Conservation (phyloP, 2,888 invertebrate species). For the Sinotaia quadrata region DNA sequence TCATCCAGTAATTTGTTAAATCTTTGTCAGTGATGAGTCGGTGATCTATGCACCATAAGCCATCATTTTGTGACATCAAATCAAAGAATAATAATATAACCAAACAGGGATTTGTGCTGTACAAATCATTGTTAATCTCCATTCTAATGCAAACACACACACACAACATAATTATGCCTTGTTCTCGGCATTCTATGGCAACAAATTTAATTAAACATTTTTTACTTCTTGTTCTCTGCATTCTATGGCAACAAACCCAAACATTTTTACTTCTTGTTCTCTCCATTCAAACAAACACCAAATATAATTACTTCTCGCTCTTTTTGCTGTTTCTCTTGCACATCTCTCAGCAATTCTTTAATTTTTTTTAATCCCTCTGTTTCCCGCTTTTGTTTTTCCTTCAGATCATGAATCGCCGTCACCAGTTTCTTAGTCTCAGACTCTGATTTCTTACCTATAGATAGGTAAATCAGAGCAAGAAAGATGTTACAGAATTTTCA, state of each 20-base stretch:
- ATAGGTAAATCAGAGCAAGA: background rate
- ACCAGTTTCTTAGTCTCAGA: slow-evolving; percentile 65
- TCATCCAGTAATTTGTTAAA: no score
- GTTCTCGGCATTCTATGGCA: no score
- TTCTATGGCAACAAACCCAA: background rate
- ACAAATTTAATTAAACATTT: background rate
- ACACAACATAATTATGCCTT: no score
- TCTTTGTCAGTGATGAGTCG: no score
- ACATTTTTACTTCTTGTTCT: no score
- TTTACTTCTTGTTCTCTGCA: background rate
- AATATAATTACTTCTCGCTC: slow-evolving; percentile 61
- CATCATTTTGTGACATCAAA: no score
- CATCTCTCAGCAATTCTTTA: slow-evolving; percentile 58
- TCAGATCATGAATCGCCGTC: slow-evolving; percentile 64
- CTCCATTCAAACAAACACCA: background rate
- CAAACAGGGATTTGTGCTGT: no score
- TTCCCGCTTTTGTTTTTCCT: slow-evolving; percentile 63
- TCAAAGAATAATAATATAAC: no score
- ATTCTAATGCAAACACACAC: no score
- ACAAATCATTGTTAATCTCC: no score
- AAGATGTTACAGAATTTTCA: no score
- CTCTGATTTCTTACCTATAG: slow-evolving; percentile 48
- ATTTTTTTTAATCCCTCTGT: slow-evolving; percentile 61
- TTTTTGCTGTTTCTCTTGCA: slow-evolving; percentile 60
- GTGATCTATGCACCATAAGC: no score